Conservation (phyloP, 1,140 invertebrate genomes). For the Trichomalopsis sarcophagae region DNA sequence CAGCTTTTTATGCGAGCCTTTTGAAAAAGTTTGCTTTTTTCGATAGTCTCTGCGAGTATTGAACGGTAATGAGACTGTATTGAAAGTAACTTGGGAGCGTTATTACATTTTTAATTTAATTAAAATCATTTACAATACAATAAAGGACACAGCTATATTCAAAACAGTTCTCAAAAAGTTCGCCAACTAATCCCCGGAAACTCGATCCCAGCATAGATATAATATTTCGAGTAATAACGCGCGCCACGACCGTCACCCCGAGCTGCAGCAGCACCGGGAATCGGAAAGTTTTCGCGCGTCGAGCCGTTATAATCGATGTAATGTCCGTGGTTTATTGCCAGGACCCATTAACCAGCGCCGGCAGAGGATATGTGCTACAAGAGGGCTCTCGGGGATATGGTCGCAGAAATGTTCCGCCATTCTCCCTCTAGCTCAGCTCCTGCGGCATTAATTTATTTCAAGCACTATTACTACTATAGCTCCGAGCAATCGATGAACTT, state of each 20-base stretch:
- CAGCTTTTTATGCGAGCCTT: too few relatives aligned
- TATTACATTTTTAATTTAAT: too few relatives aligned
- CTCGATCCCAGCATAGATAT: not conserved
- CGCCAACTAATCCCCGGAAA: too few relatives aligned
- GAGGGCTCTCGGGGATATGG: not conserved
- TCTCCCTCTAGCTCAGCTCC: not conserved
- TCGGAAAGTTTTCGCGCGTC: conserved; percentile 53
- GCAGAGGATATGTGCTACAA: not conserved
- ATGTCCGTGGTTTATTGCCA: conserved; percentile 56
- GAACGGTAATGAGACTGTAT: too few relatives aligned
- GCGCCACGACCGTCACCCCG: too few relatives aligned
- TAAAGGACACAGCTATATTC: too few relatives aligned
- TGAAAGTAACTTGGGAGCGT: too few relatives aligned
- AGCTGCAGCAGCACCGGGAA: not conserved
- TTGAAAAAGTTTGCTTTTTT: too few relatives aligned
- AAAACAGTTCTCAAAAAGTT: too few relatives aligned
- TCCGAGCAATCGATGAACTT: not conserved
- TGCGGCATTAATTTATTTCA: not conserved
- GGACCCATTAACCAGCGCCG: conserved; percentile 50
- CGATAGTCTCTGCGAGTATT: too few relatives aligned
- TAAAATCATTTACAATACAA: too few relatives aligned
- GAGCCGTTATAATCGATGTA: conserved; percentile 59
- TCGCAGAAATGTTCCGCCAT: not conserved
- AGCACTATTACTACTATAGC: not conserved
- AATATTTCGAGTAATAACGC: not conserved